These are phyloP conservation scores for Mya arenaria DNA, from an alignment of 1,140 invertebrate species.

Conservation along the genomic window DNA sequence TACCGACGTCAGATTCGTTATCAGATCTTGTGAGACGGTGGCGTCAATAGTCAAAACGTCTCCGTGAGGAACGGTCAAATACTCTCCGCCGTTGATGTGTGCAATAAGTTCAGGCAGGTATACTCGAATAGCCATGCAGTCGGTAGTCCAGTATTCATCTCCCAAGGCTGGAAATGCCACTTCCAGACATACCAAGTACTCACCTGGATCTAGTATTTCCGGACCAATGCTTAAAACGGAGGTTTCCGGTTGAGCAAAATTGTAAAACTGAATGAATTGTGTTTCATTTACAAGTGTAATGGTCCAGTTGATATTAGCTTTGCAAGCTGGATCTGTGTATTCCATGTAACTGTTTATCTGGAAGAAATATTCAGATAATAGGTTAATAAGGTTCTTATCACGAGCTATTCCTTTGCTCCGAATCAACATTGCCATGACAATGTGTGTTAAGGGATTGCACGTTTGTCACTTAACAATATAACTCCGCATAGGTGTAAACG, in stretches of 20 bases:
- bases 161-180: neutral
- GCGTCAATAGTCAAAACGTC: neutral
- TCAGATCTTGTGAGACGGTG: neutral
- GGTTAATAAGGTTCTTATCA: too few relatives aligned
- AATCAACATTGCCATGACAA: too few relatives aligned
- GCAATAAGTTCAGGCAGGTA: slow-evolving; percentile 9
- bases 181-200: slow-evolving; percentile 16
- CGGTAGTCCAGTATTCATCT: neutral
- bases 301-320: slow-evolving; percentile 24
- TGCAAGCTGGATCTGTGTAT: too few relatives aligned
- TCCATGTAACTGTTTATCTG: too few relatives aligned
- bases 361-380: too few relatives aligned
- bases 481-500: too few relatives aligned
- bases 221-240: neutral
- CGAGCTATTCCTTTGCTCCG: too few relatives aligned
- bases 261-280: neutral
- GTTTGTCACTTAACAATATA: too few relatives aligned
- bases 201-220: slow-evolving; percentile 2
- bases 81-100: slow-evolving; percentile 12
- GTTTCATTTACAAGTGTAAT: neutral
- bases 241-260: neutral
- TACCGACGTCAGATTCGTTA: neutral
- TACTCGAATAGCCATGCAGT: neutral
- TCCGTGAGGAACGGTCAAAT: slow-evolving; percentile 1
- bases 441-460: too few relatives aligned